phyloP scores from a whole-genome alignment of 2,888 invertebrate species.

The Heliconius erato region DNA sequence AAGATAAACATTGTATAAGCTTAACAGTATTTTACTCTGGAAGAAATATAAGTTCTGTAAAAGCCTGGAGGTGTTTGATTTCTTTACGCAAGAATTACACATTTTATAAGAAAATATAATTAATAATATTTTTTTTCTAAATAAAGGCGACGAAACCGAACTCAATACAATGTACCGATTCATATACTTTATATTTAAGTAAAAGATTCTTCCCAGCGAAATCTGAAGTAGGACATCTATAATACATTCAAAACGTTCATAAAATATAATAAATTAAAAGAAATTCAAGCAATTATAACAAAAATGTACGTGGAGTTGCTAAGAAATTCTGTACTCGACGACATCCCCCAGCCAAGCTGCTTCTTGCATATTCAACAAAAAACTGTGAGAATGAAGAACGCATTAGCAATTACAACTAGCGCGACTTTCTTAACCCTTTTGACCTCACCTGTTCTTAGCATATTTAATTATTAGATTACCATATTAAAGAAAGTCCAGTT shows the following conservation, averaged over 20 bases:
- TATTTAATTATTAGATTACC: slow-evolving; percentile 63
- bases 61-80: too few relatives aligned
- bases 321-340: neutral
- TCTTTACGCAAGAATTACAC: too few relatives aligned
- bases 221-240: neutral
- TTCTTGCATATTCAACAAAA: slow-evolving; percentile 34
- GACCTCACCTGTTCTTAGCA: slow-evolving; percentile 78
- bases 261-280: neutral
- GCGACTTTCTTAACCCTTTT: slow-evolving; percentile 69
- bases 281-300: neutral
- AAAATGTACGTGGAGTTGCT: neutral
- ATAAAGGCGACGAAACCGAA: too few relatives aligned
- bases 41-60: too few relatives aligned
- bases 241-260: neutral
- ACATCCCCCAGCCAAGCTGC: slow-evolving; percentile 21
- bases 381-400: slow-evolving; percentile 63
- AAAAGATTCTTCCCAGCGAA: too few relatives aligned
- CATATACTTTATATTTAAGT: too few relatives aligned
- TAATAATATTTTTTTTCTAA: too few relatives aligned
- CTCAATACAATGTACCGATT: too few relatives aligned
- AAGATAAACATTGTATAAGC: too few relatives aligned
- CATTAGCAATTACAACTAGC: slow-evolving; percentile 72
- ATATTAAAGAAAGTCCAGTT: slow-evolving; percentile 53
- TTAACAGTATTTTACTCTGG: too few relatives aligned
- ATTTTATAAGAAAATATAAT: too few relatives aligned